Conservation (phyloP, 2,888 invertebrate genomes). For the Euphydryas editha region DNA sequence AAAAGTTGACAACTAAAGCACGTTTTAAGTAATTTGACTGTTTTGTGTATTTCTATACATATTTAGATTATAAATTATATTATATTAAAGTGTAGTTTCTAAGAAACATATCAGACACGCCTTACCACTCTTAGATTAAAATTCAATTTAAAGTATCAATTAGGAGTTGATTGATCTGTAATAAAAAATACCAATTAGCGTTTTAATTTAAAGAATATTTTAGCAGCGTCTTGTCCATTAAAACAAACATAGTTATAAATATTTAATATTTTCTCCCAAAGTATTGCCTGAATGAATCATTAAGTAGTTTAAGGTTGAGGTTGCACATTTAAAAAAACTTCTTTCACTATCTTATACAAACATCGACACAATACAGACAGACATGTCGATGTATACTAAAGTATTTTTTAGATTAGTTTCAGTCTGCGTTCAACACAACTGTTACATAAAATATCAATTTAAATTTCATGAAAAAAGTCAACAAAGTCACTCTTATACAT, state of each 20-base stretch:
- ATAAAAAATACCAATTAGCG: constrained; percentile 1
- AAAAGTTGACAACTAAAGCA: neutral
- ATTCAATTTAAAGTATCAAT: constrained; percentile 8
- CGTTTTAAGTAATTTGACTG: neutral
- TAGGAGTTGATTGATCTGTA: constrained; percentile 7
- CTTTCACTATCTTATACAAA: too few relatives aligned
- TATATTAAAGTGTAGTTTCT: neutral
- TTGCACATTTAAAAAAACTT: neutral
- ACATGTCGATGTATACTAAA: neutral
- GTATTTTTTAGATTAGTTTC: neutral
- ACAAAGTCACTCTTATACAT: too few relatives aligned
- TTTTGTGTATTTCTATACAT: too few relatives aligned
- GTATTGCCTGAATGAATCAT: neutral
- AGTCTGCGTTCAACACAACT: neutral
- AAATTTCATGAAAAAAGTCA: neutral
- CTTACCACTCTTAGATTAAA: neutral
- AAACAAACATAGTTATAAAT: too few relatives aligned
- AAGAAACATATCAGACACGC: neutral
- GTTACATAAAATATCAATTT: neutral
- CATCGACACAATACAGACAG: too few relatives aligned
- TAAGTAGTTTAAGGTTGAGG: constrained; percentile 4
- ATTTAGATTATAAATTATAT: neutral
- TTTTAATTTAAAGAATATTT: neutral
- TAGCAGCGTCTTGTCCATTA: neutral
- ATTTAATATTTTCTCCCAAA: too few relatives aligned